Evolutionary conservation across 2,113 vertebrate species (phyloP).

Genomic region (Trichomycterus rosablanca): DNA sequence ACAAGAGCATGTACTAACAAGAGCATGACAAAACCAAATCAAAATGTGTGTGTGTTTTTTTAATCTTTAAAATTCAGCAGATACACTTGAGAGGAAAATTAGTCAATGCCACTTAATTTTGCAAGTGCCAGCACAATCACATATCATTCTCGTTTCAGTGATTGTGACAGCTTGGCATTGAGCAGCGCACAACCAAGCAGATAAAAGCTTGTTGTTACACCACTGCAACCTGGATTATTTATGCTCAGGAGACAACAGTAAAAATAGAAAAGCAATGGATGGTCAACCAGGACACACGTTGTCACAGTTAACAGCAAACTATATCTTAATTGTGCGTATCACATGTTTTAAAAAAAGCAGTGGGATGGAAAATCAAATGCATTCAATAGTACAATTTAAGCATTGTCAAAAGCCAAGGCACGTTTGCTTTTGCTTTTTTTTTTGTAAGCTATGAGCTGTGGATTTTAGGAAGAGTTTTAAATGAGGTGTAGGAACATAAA

Average conservation of each 20-base stretch:
- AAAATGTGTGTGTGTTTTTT: slow-evolving; percentile 12
- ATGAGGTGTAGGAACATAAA: no score
- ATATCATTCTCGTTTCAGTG: slow-evolving; percentile 30
- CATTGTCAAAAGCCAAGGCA: no score
- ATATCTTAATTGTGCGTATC: no score
- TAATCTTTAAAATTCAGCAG: slow-evolving; percentile 24
- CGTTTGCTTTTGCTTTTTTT: no score
- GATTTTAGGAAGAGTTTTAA: no score
- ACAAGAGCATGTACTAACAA: no score
- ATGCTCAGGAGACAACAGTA: neutral
- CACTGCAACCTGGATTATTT: slow-evolving; percentile 19
- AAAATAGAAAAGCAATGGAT: neutral
- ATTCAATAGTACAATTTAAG: no score
- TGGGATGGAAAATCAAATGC: no score
- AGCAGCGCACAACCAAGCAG: slow-evolving; percentile 6
- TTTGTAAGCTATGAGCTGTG: no score
- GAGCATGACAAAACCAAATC: slow-evolving; percentile 19
- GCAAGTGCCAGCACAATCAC: slow-evolving; percentile 15
- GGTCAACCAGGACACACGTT: neutral
- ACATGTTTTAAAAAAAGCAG: no score
- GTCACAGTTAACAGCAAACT: neutral
- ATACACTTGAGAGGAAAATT: slow-evolving; percentile 14
- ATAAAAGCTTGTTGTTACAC: slow-evolving; percentile 4
- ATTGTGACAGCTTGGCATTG: slow-evolving; percentile 22
- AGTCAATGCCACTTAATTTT: slow-evolving; percentile 29